A percentile compares a stretch with the other conserved stretches of the same genome.
phyloP scores from a whole-genome alignment of 1,140 invertebrate genomes.

The Euura lappo region DNA sequence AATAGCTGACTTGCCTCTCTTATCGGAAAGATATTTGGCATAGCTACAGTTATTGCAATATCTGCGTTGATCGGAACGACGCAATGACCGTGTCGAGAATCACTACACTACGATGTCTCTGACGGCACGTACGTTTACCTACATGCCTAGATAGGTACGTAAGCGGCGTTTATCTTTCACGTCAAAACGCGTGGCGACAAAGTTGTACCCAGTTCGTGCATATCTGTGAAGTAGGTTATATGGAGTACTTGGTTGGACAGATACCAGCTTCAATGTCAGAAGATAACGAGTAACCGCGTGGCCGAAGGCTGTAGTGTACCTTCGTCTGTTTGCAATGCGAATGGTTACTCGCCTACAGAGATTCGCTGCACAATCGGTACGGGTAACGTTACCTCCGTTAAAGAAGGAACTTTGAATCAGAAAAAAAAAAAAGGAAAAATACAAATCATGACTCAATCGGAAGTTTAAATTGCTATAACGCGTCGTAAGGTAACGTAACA shows the following conservation, averaged over 20 bases:
- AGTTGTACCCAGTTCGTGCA: constrained; percentile 42
- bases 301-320: too few relatives aligned
- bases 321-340: too few relatives aligned
- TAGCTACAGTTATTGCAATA: too few relatives aligned
- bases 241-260: constrained; percentile 45
- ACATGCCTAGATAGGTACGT: too few relatives aligned
- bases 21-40: too few relatives aligned
- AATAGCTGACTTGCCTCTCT: too few relatives aligned
- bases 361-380: too few relatives aligned
- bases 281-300: constrained; percentile 36
- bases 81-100: background rate
- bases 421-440: constrained; percentile 11
- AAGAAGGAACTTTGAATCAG: background rate
- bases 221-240: constrained; percentile 51
- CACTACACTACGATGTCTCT: background rate
- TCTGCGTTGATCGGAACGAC: background rate
- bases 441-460: constrained; percentile 4
- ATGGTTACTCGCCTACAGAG: too few relatives aligned
- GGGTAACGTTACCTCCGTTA: too few relatives aligned
- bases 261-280: constrained; percentile 53
- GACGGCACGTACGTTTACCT: too few relatives aligned
- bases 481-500: background rate
- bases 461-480: background rate
- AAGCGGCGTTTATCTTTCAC: constrained; percentile 24
- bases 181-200: constrained; percentile 51